Conservation (phyloP, 2,113 vertebrate genomes). For the Chaetura pelagica region DNA sequence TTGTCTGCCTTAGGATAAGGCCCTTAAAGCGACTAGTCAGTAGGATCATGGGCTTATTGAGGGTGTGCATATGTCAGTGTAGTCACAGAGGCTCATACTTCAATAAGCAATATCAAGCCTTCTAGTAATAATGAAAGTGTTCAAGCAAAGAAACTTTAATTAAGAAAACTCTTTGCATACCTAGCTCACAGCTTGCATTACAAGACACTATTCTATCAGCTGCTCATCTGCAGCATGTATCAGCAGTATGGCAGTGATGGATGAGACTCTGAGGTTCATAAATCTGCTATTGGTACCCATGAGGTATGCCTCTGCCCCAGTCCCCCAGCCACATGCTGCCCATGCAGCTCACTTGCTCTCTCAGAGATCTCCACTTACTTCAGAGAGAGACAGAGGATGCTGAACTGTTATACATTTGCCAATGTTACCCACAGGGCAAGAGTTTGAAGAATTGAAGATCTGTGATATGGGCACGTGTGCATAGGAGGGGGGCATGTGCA, state of each 20-base stretch:
- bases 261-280: neutral
- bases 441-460: neutral
- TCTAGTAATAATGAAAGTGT: neutral
- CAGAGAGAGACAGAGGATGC: constrained; percentile 26
- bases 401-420: constrained; percentile 16
- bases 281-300: constrained; percentile 13
- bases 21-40: neutral
- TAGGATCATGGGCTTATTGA: neutral
- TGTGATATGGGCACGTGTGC: neutral
- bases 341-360: constrained; percentile 9
- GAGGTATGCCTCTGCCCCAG: neutral
- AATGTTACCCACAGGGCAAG: neutral
- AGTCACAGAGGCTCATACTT: neutral
- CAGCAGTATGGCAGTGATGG: neutral
- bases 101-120: neutral
- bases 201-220: neutral
- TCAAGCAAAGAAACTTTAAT: neutral
- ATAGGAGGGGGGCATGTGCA: accelerated
- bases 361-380: constrained; percentile 16
- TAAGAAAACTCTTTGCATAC: neutral
- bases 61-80: too few relatives aligned
- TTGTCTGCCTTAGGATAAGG: neutral
- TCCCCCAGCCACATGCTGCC: neutral
- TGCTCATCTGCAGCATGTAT: neutral
- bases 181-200: neutral